phyloP scores from a whole-genome alignment of 2,888 invertebrate species.

The Drosophila greeni region DNA sequence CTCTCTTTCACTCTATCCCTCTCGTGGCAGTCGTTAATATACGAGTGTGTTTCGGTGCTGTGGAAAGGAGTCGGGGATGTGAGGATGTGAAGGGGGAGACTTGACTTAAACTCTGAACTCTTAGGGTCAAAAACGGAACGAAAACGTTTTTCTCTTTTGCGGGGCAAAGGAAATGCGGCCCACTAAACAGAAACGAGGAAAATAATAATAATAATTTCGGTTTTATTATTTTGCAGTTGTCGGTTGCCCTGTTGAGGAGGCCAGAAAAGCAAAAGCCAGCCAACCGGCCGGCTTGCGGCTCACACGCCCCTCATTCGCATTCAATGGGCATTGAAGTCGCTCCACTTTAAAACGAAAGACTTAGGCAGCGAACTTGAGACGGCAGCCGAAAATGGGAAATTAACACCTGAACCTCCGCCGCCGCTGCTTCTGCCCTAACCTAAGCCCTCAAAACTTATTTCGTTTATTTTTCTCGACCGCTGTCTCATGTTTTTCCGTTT shows the following conservation, averaged over 20 bases:
- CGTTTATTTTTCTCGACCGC: constrained; percentile 34
- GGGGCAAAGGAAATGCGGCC: constrained; percentile 47
- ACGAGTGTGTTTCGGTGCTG: constrained; percentile 25
- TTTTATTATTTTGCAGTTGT: constrained; percentile 49
- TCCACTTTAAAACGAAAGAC: constrained; percentile 68
- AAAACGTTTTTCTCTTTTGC: constrained; percentile 46
- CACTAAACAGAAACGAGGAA: constrained; percentile 41
- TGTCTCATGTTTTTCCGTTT: constrained; percentile 13
- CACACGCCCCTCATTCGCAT: constrained; percentile 68
- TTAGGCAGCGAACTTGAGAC: constrained; percentile 68
- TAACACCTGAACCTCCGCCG: constrained; percentile 56
- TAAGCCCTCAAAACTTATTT: constrained; percentile 38
- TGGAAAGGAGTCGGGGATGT: constrained; percentile 38
- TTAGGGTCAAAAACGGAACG: constrained; percentile 63
- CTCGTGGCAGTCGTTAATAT: constrained; percentile 37
- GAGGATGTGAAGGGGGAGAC: constrained; percentile 23
- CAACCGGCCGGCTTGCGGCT: constrained; percentile 52
- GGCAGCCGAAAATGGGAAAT: constrained; percentile 48
- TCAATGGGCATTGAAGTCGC: constrained; percentile 57
- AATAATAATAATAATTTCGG: constrained; percentile 51
- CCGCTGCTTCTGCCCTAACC: constrained; percentile 2
- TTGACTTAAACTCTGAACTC: constrained; percentile 63
- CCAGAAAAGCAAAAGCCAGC: constrained; percentile 6
- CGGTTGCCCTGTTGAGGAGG: constrained; percentile 5
- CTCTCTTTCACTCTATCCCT: constrained; percentile 11